A percentile compares a stretch with the other conserved stretches of the same genome.
These are phyloP conservation scores for Lanius collurio DNA, from an alignment of 2,113 vertebrate species.

Conservation along the genomic window DNA sequence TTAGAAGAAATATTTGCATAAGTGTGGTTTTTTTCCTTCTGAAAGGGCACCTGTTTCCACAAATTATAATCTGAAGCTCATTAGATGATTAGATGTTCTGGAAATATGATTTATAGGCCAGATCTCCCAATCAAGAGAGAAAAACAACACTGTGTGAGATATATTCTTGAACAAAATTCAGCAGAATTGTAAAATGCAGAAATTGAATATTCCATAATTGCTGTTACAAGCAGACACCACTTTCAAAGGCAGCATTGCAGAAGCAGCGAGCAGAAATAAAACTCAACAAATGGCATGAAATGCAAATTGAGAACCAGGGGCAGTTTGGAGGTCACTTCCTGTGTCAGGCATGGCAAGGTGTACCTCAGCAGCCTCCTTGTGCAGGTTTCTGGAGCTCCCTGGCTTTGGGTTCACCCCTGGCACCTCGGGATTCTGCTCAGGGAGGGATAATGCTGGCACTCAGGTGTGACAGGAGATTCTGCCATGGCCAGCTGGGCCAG, in stretches of 20 bases:
- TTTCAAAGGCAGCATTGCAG: background rate
- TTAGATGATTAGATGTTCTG: slow-evolving; percentile 38
- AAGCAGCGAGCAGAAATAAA: background rate
- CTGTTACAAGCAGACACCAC: background rate
- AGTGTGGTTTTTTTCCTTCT: background rate
- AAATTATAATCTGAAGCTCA: slow-evolving; percentile 25
- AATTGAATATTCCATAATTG: background rate
- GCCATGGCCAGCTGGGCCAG: background rate
- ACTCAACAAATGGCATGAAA: background rate
- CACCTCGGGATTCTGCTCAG: background rate
- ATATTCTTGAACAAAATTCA: background rate
- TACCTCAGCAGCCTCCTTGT: background rate
- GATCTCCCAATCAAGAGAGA: slow-evolving; percentile 12
- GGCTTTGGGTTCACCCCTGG: background rate
- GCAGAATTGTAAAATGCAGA: background rate
- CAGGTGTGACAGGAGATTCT: background rate
- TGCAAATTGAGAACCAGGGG: background rate
- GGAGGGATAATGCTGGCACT: background rate
- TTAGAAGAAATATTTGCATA: slow-evolving; percentile 35
- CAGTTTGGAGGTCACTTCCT: background rate
- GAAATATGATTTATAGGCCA: slow-evolving; percentile 1
- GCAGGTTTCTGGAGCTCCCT: background rate
- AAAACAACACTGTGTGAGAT: background rate
- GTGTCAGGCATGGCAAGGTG: accelerated
- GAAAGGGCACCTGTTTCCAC: slow-evolving; percentile 25